Percentiles rank a stretch among this genome's conserved stretches.
These are phyloP conservation scores for Asbolus verrucosus DNA, from an alignment of 1,140 invertebrate genomes.

Conservation along the genomic window DNA sequence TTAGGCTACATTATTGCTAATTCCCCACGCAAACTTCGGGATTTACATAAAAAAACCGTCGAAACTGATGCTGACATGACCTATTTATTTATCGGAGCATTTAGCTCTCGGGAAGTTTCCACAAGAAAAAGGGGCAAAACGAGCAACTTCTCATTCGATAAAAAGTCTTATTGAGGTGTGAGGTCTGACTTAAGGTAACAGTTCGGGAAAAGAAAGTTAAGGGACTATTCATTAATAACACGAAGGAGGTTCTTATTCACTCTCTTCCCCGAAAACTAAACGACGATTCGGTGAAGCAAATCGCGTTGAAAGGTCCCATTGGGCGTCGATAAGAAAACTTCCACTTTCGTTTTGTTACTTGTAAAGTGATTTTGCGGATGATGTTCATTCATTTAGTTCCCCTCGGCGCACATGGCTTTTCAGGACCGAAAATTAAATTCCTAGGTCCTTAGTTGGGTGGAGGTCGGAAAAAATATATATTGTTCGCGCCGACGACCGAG, in stretches of 20 bases:
- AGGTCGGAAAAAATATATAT: too few relatives aligned
- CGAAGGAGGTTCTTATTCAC: slow-evolving; percentile 13
- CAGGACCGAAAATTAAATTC: slow-evolving; percentile 27
- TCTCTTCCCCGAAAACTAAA: slow-evolving; percentile 15
- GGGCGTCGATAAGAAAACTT: slow-evolving; percentile 44
- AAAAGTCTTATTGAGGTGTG: background rate
- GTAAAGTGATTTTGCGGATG: slow-evolving; percentile 49
- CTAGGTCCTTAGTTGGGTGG: slow-evolving; percentile 23
- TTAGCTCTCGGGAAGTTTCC: background rate
- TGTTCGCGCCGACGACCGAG: too few relatives aligned
- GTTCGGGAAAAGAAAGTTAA: background rate
- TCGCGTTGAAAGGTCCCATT: slow-evolving; percentile 36
- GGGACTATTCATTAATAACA: slow-evolving; percentile 11
- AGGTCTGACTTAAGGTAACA: slow-evolving; percentile 2
- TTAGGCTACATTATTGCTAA: background rate
- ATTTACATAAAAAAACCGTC: background rate
- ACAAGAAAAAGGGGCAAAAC: too few relatives aligned
- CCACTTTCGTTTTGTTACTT: slow-evolving; percentile 50
- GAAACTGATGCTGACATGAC: background rate
- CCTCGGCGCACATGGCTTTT: slow-evolving; percentile 23
- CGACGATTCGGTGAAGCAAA: slow-evolving; percentile 27
- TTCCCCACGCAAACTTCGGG: background rate
- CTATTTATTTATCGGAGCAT: slow-evolving; percentile 20
- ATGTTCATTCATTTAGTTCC: slow-evolving; percentile 49
- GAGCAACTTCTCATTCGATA: background rate